Evolutionary conservation across 2,797 vertebrate genomes (phyloP), one percentile per base, ranked within the genome.

Genomic region (Artibeus jamaicensis): DNA sequence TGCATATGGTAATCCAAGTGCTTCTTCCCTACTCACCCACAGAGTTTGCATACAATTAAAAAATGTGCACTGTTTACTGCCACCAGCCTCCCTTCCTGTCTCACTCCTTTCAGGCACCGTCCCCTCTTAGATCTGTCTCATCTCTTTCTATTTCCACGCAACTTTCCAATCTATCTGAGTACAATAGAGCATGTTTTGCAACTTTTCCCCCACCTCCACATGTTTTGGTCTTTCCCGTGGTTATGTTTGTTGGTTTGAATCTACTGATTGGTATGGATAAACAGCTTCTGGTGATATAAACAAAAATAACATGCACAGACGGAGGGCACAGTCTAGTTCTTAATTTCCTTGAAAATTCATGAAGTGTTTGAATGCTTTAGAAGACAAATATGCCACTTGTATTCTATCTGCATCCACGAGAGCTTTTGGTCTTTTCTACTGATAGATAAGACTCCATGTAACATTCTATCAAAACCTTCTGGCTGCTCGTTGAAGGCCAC

Each of bases 321-420:
- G 5, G 67, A 93, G 74, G 42, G 19, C 59, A 89, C 21, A 39
- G 81, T 73, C 39, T 65, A 18, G 46, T 71, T 83, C 53, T 83
- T 89, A 92, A 87, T 90, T 93, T 92, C 46, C 19, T 62, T 57
- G 53, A 73, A 83, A 94, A 95, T 67, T 90, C 77, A 34, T 29
- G 57, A 73, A 90, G 59, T 53, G 57, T 89, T 96, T 85, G 83
- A 50, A 44, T n/a, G 44, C 53, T 78, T 93, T 76, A 83, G 39
- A 57, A 74, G 89, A 82, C 84, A 89, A 37, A n/a, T 1, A 6
- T 44, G 32, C 7, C 29, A 24, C 46, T 86, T 37, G 19, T 50
- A 34, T 76, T 86, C 94, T 73, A 19, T 9, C 10, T 32, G 53
- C 16, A 14, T 19, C 18, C 44, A 39, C 14, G 14, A 65, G 29